Conservation (phyloP, 2,888 invertebrate species). For the Tinea trinotella region DNA sequence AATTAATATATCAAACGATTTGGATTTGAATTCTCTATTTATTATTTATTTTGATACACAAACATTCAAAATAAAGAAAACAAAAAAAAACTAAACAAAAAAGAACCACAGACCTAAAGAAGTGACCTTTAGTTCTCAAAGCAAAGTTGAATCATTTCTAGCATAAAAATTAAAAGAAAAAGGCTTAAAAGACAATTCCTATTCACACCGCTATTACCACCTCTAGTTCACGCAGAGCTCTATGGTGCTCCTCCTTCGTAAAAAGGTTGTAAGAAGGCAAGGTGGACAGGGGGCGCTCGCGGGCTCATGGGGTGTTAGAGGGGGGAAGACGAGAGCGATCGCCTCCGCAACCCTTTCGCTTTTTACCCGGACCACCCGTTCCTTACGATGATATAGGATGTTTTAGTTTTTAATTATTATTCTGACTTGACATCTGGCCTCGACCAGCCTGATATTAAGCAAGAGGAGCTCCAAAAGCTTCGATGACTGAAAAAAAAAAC, state of each 20-base stretch:
- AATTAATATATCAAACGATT: too few species aligned
- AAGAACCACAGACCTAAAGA: too few species aligned
- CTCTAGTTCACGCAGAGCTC: conserved; percentile 29
- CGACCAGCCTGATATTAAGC: too few species aligned
- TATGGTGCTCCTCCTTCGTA: conserved; percentile 54
- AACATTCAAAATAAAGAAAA: too few species aligned
- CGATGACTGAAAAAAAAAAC: too few species aligned
- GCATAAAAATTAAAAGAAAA: neutral
- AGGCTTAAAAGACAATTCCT: neutral
- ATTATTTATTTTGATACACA: too few species aligned
- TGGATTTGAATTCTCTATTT: too few species aligned
- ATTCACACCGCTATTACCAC: conserved; percentile 4
- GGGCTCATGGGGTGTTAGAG: neutral
- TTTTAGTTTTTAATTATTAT: conserved; percentile 1
- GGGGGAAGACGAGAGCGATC: conserved; percentile 43
- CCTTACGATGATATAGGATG: conserved; percentile 14
- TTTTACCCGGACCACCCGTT: conserved; percentile 44
- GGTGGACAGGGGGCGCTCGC: conserved; percentile 44
- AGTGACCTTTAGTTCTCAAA: neutral
- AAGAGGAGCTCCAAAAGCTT: too few species aligned
- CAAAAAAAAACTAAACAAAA: too few species aligned
- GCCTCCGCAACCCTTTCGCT: conserved; percentile 71
- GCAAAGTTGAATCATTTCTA: neutral
- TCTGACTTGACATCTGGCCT: too few species aligned
- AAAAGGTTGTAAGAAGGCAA: conserved; percentile 70